Conservation (phyloP, 2,888 invertebrate species). For the Heteromurus nitidus region DNA sequence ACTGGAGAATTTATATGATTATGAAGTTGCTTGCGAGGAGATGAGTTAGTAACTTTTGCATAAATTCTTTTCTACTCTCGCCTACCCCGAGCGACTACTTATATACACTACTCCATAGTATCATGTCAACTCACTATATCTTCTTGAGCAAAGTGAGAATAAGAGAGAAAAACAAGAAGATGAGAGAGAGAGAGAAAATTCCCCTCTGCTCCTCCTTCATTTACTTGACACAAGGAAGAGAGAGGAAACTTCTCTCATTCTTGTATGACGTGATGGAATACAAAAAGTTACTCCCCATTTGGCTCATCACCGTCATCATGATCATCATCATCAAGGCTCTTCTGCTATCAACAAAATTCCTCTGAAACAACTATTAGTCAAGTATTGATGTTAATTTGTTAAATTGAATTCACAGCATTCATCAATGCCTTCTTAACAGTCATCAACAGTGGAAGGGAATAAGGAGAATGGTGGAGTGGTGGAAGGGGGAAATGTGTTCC, state of each 20-base stretch:
- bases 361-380: slow-evolving; percentile 44
- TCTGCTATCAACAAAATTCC: slow-evolving; percentile 28
- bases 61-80: slow-evolving; percentile 38
- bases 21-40: slow-evolving; percentile 56
- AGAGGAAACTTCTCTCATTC: not conserved
- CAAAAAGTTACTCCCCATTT: slow-evolving; percentile 17
- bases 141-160: too few species aligned
- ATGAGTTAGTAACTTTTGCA: slow-evolving; percentile 60
- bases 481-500: not conserved
- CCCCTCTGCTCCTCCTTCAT: not conserved
- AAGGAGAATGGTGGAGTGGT: not conserved
- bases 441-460: not conserved
- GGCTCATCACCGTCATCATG: slow-evolving; percentile 25
- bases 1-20: slow-evolving; percentile 58
- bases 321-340: not conserved
- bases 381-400: slow-evolving; percentile 58
- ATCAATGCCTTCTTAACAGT: slow-evolving; percentile 14
- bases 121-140: too few species aligned
- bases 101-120: too few species aligned
- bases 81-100: slow-evolving; percentile 1
- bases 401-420: slow-evolving; percentile 48
- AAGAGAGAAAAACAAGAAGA: not conserved
- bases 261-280: not conserved
- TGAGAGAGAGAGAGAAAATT: not conserved
- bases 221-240: slow-evolving; percentile 16